Base-by-base conservation (phyloP, 2,797 vertebrate genomes). In the Otolemur crassicaudatus region DNA sequence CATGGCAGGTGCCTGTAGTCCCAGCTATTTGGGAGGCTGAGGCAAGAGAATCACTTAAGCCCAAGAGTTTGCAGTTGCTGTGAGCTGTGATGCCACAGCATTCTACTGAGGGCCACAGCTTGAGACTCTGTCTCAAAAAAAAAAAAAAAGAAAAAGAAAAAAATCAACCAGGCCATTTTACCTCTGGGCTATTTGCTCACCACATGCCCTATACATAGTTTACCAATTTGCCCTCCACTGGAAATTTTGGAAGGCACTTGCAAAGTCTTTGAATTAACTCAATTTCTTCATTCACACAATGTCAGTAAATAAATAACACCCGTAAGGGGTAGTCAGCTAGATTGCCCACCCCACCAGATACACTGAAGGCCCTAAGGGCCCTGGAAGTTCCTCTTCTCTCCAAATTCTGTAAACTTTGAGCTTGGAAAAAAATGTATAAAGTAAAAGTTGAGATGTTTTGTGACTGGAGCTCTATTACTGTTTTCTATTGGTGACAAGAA, bases 401-500 rank as follows among this genome's bases (percentile, higher is more conserved):
- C 63, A 22, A 67, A n/a, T 83, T 87, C 60, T 91, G 22, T 80
- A 29, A 89, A 69, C 3, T 43, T 80, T 53, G 89, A 60, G 19
- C 16, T 76, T 75, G 31, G 37, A 58, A 93, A 83, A 19, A 20
- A n/a, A 2, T 27, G 5, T 17, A 72, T 17, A 72, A 84, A 86
- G 34, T 91, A 80, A 87, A 95, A 85, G 79, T 76, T 70, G 88
- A 81, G 73, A 46, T 60, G 65, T 43, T 12, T 16, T 37, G 40
- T 20, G 91, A 16, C 76, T 58, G 56, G 16, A 56, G n/a, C 61
- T 46, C 53, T 69, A 2, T 5, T 73, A 22, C 89, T 72, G 7
- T 92, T 90, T 95, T 82, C 91, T 90, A 58, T 22, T 56, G 79
- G 95, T 70, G 91, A 65, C 43, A 67, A 94, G 95, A 96, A 97